Base-by-base conservation (phyloP, 1,140 invertebrate genomes). In the Procambarus clarkii region DNA sequence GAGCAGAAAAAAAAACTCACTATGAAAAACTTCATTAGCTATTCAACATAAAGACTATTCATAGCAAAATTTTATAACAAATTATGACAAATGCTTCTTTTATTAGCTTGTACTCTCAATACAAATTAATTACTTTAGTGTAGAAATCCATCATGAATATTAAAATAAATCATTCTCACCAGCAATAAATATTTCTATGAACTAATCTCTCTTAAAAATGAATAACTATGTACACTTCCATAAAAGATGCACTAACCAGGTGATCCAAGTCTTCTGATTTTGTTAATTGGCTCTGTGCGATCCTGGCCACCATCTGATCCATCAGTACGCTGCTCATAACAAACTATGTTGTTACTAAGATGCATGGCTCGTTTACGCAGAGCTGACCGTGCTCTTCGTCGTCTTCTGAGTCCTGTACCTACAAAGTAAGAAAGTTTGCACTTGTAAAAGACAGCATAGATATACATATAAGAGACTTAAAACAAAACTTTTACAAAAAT, bases 321-420 rank as follows among this genome's bases (percentile, higher is more conserved):
- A 78, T 91, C 82, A 3, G 88, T 82, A 0, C 86, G 85, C 60
- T 91, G 90, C 50, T 93, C 92, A 21, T 92, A 93, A 77, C 92
- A 93, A n/a, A 93, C 91, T 8, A 93, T 92, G 87, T 92, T 92
- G 77, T 86, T 93, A 58, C 92, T 93, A 5, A 93, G 90, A 71
- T 93, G 92, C 90, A 93, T 92, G 11, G 92, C 86, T 24, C 88
- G 84, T 69, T 92, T 91, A 13, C 88, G 60, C 9, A 89, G 44
- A 7, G 90, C 48, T 78, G 92, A 92, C n/a, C 87, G 71, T 13
- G 87, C 86, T 54, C 92, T 21, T 2, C 90, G 50, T 46, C 91
- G 78, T 58, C 91, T 88, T 34, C 92, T 50, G 24, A 80, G 69
- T 4, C 92, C 89, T 34, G 89, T 85, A n/a, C 89, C 89, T 91